Evolutionary conservation across 2,113 vertebrate species (phyloP).

Genomic region (Formicarius rufipectus): DNA sequence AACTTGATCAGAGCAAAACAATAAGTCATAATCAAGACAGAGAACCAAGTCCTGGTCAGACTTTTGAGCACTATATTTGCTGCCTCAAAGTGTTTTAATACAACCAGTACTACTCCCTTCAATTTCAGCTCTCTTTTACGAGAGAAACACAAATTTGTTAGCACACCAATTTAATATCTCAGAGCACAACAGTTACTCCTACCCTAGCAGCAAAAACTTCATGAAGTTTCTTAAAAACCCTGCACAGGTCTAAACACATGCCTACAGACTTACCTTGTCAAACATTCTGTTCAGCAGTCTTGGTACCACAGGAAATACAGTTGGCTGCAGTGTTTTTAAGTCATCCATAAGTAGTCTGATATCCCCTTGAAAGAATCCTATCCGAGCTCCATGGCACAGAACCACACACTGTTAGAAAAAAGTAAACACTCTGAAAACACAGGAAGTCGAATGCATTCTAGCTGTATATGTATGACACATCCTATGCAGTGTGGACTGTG

Average conservation of each 20-base stretch:
- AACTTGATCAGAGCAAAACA: not conserved
- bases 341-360: constrained; percentile 98
- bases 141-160: not conserved
- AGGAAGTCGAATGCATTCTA: not conserved
- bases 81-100: not conserved
- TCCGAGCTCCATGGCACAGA: constrained; percentile 88
- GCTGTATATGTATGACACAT: not conserved
- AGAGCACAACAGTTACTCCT: not conserved
- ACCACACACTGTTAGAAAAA: constrained; percentile 78
- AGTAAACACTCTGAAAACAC: not conserved
- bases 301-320: constrained; percentile 94
- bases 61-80: not conserved
- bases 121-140: not conserved
- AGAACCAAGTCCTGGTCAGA: not conserved
- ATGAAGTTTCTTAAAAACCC: not conserved
- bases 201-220: not conserved
- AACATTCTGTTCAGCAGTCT: constrained; percentile 97
- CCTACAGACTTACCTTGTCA: constrained; percentile 83
- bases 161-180: not conserved
- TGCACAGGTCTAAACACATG: not conserved
- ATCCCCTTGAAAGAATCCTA: constrained; percentile 97
- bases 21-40: not conserved
- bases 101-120: not conserved
- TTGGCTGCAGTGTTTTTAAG: constrained; percentile 89
- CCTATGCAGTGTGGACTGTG: not conserved